These are phyloP conservation scores for Ormyrus nitidulus DNA, from an alignment of 2,888 invertebrate genomes.

Conservation along the genomic window DNA sequence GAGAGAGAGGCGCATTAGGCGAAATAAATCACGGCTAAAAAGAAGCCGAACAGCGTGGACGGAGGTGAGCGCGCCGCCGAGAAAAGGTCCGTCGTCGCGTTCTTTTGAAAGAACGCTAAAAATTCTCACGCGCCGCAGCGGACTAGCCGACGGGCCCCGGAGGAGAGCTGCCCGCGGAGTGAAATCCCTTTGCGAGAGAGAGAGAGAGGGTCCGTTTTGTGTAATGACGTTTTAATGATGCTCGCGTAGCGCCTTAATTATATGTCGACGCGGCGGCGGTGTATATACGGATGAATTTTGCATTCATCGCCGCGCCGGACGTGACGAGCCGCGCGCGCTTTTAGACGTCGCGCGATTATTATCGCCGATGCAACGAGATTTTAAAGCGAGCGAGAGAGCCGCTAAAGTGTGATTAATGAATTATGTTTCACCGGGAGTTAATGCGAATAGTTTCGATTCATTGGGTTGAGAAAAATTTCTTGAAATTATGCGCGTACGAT, in stretches of 20 bases:
- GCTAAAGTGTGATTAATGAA: no score
- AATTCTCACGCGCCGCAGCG: constrained; percentile 43
- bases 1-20: constrained; percentile 7
- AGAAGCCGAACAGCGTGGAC: constrained; percentile 40
- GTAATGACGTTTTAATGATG: constrained; percentile 46
- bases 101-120: constrained; percentile 28
- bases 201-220: constrained; percentile 1
- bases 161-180: constrained; percentile 29
- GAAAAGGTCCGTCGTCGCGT: constrained; percentile 53
- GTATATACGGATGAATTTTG: constrained; percentile 1
- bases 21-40: constrained; percentile 45
- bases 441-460: no score
- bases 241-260: constrained; percentile 22
- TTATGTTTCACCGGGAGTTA: no score
- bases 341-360: no score
- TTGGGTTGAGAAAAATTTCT: no score
- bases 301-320: background rate
- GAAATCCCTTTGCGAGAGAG: constrained; percentile 12
- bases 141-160: constrained; percentile 38
- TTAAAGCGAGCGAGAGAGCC: no score
- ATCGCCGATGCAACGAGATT: no score
- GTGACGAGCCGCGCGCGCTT: background rate
- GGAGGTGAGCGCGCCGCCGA: constrained; percentile 4
- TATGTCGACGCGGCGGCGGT: background rate
- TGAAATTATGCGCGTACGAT: no score